phyloP scores from a whole-genome alignment of 2,113 vertebrate genomes.

The Damaliscus lunatus region DNA sequence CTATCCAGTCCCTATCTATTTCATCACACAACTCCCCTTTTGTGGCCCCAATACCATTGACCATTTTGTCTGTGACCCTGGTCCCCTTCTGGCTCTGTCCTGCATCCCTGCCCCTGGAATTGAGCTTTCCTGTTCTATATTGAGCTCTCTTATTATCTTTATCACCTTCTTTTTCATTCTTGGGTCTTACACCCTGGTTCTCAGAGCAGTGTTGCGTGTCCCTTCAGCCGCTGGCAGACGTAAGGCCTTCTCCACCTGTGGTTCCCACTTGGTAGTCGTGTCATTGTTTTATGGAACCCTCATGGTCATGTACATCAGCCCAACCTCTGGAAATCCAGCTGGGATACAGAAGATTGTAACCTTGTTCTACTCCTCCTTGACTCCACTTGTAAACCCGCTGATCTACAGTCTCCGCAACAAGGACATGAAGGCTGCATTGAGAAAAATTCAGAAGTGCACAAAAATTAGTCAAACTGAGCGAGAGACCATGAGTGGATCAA shows the following conservation, averaged over 20 bases:
- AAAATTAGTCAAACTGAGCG: neutral
- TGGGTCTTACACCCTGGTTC: conserved; percentile 35
- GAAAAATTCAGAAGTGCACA: neutral
- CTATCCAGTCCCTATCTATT: conserved; percentile 38
- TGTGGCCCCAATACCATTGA: conserved; percentile 61
- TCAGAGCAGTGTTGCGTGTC: conserved; percentile 41
- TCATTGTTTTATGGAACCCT: conserved; percentile 62
- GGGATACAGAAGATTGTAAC: conserved; percentile 65
- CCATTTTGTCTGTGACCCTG: conserved; percentile 69
- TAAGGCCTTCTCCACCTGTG: conserved; percentile 75
- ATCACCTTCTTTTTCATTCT: conserved; percentile 58
- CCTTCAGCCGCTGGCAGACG: conserved; percentile 27
- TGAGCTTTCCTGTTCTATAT: conserved; percentile 44
- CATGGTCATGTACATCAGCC: conserved; percentile 64
- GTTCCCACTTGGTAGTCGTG: conserved; percentile 60
- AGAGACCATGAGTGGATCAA: neutral
- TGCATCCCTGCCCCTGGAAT: conserved; percentile 45
- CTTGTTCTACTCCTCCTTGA: conserved; percentile 61
- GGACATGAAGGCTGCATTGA: conserved; percentile 63
- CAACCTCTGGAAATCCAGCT: conserved; percentile 12
- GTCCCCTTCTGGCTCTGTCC: conserved; percentile 59
- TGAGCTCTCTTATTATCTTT: conserved; percentile 61
- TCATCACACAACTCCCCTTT: conserved; percentile 63
- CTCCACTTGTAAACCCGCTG: conserved; percentile 69
- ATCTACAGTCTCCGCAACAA: conserved; percentile 72